Evolutionary conservation across 1,140 invertebrate genomes (phyloP).

Genomic region (Bombus vancouverensis): DNA sequence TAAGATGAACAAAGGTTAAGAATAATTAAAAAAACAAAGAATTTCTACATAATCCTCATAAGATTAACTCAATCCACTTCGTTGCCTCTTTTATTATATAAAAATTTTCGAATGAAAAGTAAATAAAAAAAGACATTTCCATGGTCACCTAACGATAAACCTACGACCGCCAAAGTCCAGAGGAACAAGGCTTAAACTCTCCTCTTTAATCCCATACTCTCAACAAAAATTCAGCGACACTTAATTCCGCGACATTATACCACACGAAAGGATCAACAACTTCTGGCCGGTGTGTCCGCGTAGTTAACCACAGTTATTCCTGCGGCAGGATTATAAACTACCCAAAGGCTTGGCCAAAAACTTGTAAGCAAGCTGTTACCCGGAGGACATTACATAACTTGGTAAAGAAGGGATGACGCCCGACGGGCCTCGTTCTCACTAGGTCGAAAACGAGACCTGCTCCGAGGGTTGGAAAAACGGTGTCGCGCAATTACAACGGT

Average conservation of each 20-base stretch:
- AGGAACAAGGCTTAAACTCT: neutral
- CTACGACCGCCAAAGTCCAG: neutral
- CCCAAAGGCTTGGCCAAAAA: neutral
- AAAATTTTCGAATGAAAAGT: neutral
- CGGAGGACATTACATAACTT: neutral
- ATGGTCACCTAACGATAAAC: neutral
- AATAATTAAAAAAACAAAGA: neutral
- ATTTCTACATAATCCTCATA: neutral
- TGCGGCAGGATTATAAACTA: conserved; percentile 12
- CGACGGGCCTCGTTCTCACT: neutral
- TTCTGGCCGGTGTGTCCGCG: neutral
- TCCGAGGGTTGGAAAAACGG: conserved; percentile 15
- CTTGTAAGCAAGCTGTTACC: neutral
- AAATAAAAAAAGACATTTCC: neutral
- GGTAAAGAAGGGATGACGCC: neutral
- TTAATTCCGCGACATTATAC: neutral
- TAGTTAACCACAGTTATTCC: neutral
- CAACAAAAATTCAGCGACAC: neutral
- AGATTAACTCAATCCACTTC: neutral
- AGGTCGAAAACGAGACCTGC: neutral
- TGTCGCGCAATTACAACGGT: conserved; percentile 53
- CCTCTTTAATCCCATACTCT: neutral
- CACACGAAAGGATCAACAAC: neutral
- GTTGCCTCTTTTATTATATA: neutral
- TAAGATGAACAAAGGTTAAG: neutral